Evolutionary conservation across 1,140 invertebrate genomes (phyloP), one percentile per base, ranked within the genome.

Genomic region (Bombus impatiens): DNA sequence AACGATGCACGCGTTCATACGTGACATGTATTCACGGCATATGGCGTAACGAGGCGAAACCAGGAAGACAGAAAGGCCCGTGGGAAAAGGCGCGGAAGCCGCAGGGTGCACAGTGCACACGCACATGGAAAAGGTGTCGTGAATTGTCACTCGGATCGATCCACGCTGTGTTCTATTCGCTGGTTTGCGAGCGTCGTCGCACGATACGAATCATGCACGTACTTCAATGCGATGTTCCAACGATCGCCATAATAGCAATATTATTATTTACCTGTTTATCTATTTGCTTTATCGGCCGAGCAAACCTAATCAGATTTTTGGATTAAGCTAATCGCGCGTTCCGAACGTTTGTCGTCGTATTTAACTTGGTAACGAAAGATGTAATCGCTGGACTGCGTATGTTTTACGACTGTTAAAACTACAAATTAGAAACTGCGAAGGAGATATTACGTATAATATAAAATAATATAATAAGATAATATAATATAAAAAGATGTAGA

Each of bases 101-200:
- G 53, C 76, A 65, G 67, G 68, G 57, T 71, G 68, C 79, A 80
- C 59, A 70, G 57, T 71, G 68, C 76, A 80, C 67, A 78, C 87
- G 77, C 77, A 80, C 70, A 47, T 70, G 65, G 78, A 75, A 87
- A 82, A 85, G 82, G 84, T 80, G 82, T 89, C 86, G 88, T 71
- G 78, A 80, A 90, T 84, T 67, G 78, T 77, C 80, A 57, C 53
- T 35, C n/a, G 78, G 86, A 90, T 90, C 89, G 86, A 89, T 89
- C 76, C 77, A 67, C 44, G 10, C 10, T 28, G 18, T 32, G 67
- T 35, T 53, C 67, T 8, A 8, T 9, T 5, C n/a, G 47, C 32
- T 78, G n/a, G 72, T 59, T 85, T 76, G 71, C 68, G 42, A 42
- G 40, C 35, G 32, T 12, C 25, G 70, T 37, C 22, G 37, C 22